A percentile compares a stretch with the other conserved stretches of the same genome.
Evolutionary conservation across 2,797 vertebrate species (phyloP).

Genomic region (Smutsia temminckii): DNA sequence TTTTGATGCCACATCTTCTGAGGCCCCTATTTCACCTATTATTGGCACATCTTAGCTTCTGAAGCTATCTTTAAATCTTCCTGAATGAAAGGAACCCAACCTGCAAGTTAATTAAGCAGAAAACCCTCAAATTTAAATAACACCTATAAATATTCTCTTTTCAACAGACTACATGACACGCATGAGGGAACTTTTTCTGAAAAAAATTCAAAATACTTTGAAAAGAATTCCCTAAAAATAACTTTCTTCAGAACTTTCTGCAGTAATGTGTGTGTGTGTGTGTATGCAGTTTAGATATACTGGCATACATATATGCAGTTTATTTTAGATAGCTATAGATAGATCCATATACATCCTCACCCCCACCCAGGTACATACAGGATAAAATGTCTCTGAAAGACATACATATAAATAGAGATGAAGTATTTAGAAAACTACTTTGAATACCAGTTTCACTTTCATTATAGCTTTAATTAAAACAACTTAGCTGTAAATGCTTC

Average conservation of each 20-base stretch:
- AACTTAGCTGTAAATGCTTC: slow-evolving; percentile 19
- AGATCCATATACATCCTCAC: background rate
- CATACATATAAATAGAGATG: background rate
- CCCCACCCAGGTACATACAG: background rate
- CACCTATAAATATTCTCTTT: slow-evolving; percentile 19
- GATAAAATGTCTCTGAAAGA: background rate
- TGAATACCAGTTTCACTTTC: slow-evolving; percentile 69
- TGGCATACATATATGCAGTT: background rate
- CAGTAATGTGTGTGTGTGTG: background rate
- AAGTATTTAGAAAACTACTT: slow-evolving; percentile 41
- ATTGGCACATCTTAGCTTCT: background rate
- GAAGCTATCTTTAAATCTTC: background rate
- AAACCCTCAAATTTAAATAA: slow-evolving; percentile 27
- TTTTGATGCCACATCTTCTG: background rate
- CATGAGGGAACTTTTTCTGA: background rate
- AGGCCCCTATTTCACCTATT: background rate
- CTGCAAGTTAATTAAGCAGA: slow-evolving; percentile 4
- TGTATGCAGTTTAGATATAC: background rate
- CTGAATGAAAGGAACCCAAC: background rate
- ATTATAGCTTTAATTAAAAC: slow-evolving; percentile 46
- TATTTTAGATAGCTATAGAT: background rate
- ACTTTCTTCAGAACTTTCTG: slow-evolving; percentile 6
- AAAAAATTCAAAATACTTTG: slow-evolving; percentile 42
- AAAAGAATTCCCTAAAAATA: slow-evolving; percentile 44
- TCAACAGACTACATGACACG: background rate